Evolutionary conservation across 2,797 vertebrate species (phyloP).

Genomic region (Smutsia gigantea): DNA sequence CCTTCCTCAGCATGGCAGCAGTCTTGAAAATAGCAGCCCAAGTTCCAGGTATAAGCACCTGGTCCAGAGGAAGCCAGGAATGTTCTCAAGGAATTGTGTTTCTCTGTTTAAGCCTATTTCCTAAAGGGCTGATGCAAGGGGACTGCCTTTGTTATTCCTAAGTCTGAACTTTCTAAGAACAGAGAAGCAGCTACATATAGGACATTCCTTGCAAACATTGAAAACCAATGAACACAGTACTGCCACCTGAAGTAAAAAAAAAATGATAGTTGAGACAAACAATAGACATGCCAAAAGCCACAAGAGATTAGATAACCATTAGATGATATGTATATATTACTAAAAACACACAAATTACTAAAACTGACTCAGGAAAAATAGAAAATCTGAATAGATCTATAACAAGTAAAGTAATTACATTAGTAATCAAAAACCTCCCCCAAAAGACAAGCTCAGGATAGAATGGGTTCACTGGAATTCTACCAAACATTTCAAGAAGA

Average conservation of each 20-base stretch:
- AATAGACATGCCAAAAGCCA: neutral
- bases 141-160: neutral
- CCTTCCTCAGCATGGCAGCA: neutral
- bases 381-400: neutral
- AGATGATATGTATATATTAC: neutral
- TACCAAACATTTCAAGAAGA: neutral
- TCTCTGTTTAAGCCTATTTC: neutral
- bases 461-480: slow-evolving; percentile 1
- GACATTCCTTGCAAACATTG: neutral
- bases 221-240: neutral
- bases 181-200: neutral
- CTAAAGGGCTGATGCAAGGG: neutral
- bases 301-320: neutral
- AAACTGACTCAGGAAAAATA: neutral
- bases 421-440: neutral
- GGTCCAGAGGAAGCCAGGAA: neutral
- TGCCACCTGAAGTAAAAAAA: neutral
- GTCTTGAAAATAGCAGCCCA: neutral
- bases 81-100: neutral
- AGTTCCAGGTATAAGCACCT: neutral
- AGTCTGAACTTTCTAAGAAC: neutral
- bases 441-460: neutral
- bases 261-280: neutral
- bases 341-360: neutral
- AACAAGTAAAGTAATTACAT: neutral